phyloP scores from a whole-genome alignment of 2,113 vertebrate species.

The Trinectes maculatus region DNA sequence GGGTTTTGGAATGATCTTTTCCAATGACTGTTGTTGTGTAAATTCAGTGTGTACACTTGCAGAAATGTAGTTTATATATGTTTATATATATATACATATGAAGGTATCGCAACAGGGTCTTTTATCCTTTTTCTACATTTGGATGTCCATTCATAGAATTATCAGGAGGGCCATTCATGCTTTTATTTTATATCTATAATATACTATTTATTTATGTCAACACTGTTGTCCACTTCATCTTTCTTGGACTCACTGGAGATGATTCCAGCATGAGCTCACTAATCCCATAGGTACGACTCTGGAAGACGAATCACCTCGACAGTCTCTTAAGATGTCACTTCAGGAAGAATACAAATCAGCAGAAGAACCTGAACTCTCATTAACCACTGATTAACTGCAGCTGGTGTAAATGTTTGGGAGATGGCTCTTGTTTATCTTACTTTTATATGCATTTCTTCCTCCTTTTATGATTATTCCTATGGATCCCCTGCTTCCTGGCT shows the following conservation, averaged over 20 bases:
- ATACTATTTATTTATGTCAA: not conserved
- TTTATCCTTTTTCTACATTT: not conserved
- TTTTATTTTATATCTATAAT: not conserved
- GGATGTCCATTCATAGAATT: not conserved
- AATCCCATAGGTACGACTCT: conserved; percentile 1
- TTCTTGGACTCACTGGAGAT: not conserved
- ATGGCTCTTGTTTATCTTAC: conserved; percentile 41
- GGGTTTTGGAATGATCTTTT: not conserved
- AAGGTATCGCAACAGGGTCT: not conserved
- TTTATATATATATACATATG: too few relatives aligned
- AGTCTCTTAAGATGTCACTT: conserved; percentile 12
- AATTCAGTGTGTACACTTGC: not conserved
- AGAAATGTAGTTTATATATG: not conserved
- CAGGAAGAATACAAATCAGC: conserved; percentile 9
- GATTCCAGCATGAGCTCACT: conserved; percentile 4
- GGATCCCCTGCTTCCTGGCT: conserved; percentile 47
- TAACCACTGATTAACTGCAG: conserved; percentile 46
- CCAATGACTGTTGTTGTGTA: not conserved
- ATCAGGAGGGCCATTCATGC: not conserved
- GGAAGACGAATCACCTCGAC: conserved; percentile 11
- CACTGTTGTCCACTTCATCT: not conserved
- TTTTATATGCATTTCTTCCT: conserved; percentile 30
- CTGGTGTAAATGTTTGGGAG: conserved; percentile 30
- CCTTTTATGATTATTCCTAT: conserved; percentile 42
- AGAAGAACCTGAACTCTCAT: conserved; percentile 21